These are phyloP conservation scores for Drosophila biarmipes DNA, from an alignment of 1,140 invertebrate species.

Conservation along the genomic window DNA sequence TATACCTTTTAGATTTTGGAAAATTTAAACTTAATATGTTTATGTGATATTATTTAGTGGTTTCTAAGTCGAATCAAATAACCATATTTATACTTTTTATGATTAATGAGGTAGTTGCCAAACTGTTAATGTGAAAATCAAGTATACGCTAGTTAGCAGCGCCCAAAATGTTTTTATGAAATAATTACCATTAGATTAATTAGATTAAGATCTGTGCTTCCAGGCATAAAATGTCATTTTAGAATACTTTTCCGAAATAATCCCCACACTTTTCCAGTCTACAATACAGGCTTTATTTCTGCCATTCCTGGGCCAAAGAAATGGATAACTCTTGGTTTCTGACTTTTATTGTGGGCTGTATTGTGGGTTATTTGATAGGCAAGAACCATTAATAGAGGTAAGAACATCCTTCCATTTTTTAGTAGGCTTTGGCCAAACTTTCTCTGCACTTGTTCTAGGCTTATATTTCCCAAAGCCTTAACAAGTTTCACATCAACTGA, in stretches of 20 bases:
- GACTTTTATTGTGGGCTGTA: constrained; percentile 44
- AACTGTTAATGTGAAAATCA: too few species aligned
- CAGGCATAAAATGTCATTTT: not conserved
- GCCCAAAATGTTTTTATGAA: too few species aligned
- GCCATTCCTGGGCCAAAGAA: not conserved
- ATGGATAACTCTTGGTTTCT: constrained; percentile 41
- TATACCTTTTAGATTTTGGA: too few species aligned
- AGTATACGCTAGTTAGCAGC: too few species aligned
- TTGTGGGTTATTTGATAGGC: constrained; percentile 53
- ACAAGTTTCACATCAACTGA: not conserved
- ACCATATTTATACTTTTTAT: too few species aligned
- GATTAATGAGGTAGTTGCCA: too few species aligned
- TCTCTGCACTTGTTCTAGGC: not conserved
- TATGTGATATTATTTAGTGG: too few species aligned
- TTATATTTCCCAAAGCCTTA: not conserved
- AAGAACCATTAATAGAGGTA: constrained; percentile 2
- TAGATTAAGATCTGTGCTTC: not conserved
- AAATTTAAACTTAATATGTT: too few species aligned
- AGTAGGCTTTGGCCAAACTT: not conserved
- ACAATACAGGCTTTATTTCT: not conserved
- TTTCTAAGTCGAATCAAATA: too few species aligned
- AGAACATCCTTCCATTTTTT: not conserved
- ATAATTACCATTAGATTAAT: too few species aligned
- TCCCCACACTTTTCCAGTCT: not conserved
- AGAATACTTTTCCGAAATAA: not conserved